Percentiles rank a stretch among this genome's conserved stretches.
Conservation (phyloP, 2,888 invertebrate species). For the Gasteruption jaculator region DNA sequence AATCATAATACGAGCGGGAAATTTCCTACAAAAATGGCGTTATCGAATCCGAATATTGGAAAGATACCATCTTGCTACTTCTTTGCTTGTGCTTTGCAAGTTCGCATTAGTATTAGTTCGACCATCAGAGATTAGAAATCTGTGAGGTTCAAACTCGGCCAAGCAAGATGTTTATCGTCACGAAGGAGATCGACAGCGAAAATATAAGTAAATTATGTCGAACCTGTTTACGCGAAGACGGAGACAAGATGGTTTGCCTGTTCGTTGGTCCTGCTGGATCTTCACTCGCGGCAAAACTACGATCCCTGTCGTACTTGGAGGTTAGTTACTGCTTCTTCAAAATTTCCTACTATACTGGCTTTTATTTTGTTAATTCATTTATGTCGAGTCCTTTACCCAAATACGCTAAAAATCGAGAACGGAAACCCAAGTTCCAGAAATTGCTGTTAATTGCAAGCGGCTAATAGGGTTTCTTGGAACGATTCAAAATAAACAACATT, state of each 20-base stretch:
- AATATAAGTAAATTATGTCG: conserved; percentile 48
- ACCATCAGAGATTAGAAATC: conserved; percentile 4
- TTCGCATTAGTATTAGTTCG: too few species aligned
- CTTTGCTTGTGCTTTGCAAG: too few species aligned
- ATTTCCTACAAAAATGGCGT: too few species aligned
- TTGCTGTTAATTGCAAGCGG: too few species aligned
- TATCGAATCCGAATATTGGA: too few species aligned
- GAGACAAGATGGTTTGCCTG: conserved; percentile 47
- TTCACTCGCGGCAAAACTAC: conserved; percentile 47
- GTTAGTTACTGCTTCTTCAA: conserved; percentile 23
- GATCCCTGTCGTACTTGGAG: conserved; percentile 46
- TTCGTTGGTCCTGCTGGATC: conserved; percentile 48
- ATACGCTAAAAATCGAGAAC: too few species aligned
- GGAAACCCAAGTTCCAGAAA: too few species aligned
- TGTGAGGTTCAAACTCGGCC: background rate
- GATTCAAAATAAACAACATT: too few species aligned
- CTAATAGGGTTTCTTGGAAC: too few species aligned
- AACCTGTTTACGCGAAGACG: conserved; percentile 47
- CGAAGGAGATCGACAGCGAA: conserved; percentile 47
- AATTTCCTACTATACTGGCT: background rate
- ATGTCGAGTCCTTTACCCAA: too few species aligned
- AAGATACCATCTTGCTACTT: too few species aligned
- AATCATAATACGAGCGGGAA: too few species aligned
- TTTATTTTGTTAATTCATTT: background rate
- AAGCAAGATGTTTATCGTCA: conserved; percentile 44